These are phyloP conservation scores for Chelon labrosus DNA, from an alignment of 2,797 vertebrate genomes.

Conservation along the genomic window DNA sequence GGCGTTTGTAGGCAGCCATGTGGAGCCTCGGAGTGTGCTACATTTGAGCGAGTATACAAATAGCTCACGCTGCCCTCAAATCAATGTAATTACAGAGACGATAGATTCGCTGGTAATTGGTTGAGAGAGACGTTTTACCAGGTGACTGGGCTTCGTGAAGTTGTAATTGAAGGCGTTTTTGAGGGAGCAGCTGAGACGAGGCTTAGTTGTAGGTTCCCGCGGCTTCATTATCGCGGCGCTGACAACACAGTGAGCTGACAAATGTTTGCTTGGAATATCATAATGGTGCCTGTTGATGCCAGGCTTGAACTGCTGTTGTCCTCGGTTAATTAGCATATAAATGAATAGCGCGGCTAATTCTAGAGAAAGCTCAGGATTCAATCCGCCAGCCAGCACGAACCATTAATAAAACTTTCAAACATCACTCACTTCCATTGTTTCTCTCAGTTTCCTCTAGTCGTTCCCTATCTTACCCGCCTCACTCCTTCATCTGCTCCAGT, in stretches of 20 bases:
- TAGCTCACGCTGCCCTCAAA: conserved; percentile 58
- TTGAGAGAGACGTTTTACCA: conserved; percentile 75
- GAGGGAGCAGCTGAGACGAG: conserved; percentile 59
- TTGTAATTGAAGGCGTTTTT: conserved; percentile 77
- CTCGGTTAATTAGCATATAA: conserved; percentile 78
- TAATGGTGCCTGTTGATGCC: conserved; percentile 74
- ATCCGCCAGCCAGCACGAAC: conserved; percentile 37
- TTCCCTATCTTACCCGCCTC: conserved; percentile 13
- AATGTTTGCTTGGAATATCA: conserved; percentile 81
- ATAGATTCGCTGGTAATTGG: conserved; percentile 77
- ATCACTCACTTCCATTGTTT: conserved; percentile 33
- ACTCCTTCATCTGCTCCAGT: conserved; percentile 40
- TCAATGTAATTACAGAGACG: conserved; percentile 73
- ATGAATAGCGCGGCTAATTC: conserved; percentile 76
- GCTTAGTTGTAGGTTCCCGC: conserved; percentile 62
- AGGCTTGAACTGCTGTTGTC: conserved; percentile 59
- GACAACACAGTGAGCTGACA: conserved; percentile 78
- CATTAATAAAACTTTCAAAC: conserved; percentile 65
- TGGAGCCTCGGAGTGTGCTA: conserved; percentile 30
- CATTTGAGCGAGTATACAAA: conserved; percentile 63
- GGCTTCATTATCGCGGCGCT: conserved; percentile 72
- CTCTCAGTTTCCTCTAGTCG: conserved; percentile 28
- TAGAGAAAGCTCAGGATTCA: conserved; percentile 52
- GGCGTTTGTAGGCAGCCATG: conserved; percentile 31
- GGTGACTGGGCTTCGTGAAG: conserved; percentile 68